Percentiles rank a stretch among this genome's conserved stretches.
Conservation (phyloP, 53 echinoderm and acorn worm genomes). For the Hippasteria phrygiana region DNA sequence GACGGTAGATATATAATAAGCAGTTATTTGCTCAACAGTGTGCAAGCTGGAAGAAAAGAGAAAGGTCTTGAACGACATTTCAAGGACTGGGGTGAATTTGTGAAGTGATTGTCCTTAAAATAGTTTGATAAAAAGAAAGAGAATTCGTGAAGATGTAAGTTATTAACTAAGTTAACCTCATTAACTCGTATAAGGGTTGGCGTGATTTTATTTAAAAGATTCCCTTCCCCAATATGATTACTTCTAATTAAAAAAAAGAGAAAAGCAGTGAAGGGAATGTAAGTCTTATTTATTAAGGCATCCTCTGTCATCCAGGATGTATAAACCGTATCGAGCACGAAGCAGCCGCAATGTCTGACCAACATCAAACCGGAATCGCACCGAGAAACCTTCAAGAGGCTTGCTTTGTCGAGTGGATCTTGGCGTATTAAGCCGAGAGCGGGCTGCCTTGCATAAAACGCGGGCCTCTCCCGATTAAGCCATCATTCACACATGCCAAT, state of each 20-base stretch:
- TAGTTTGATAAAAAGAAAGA: background rate
- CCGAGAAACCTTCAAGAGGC: background rate
- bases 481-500: conserved; percentile 54
- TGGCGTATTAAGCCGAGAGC: background rate
- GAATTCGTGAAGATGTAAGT: background rate
- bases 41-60: background rate
- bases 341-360: background rate
- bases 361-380: background rate
- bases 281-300: background rate
- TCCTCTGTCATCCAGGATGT: background rate
- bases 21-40: background rate
- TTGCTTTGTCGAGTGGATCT: background rate
- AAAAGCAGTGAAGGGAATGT: background rate
- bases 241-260: conserved; percentile 9
- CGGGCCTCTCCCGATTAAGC: conserved; percentile 17
- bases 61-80: background rate
- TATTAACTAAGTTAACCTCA: background rate
- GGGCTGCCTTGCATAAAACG: background rate
- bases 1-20: background rate
- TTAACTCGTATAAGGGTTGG: background rate
- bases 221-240: background rate
- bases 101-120: background rate
- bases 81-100: background rate
- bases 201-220: background rate
- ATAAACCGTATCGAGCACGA: background rate